Conservation (phyloP, 2,888 invertebrate species). For the Scaptomyza cyrtandrae region DNA sequence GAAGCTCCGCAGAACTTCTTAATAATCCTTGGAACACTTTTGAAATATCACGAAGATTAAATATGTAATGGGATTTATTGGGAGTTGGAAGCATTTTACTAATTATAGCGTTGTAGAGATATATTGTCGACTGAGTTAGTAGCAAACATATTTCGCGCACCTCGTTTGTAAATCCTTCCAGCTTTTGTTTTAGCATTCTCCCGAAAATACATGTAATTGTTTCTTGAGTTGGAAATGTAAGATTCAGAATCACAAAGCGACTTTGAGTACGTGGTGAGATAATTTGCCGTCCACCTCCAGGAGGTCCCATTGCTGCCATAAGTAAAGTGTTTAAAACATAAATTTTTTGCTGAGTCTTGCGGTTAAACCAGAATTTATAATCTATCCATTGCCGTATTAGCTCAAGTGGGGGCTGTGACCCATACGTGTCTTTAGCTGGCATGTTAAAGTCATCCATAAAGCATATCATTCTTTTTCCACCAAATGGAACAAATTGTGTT, state of each 20-base stretch:
- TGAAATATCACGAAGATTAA: constrained; percentile 95
- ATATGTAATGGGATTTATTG: constrained; percentile 94
- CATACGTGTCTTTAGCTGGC: constrained; percentile 95
- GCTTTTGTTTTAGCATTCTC: constrained; percentile 92
- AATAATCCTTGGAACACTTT: constrained; percentile 93
- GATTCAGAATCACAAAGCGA: constrained; percentile 90
- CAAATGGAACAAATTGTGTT: constrained; percentile 91
- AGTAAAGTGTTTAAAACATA: constrained; percentile 92
- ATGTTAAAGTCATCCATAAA: constrained; percentile 97
- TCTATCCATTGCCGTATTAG: constrained; percentile 93
- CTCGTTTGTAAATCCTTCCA: constrained; percentile 91
- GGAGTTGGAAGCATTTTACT: constrained; percentile 93
- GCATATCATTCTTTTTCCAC: constrained; percentile 92
- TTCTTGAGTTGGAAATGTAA: constrained; percentile 92
- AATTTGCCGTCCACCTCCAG: constrained; percentile 93
- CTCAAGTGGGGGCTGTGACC: constrained; percentile 95
- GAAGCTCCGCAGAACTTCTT: constrained; percentile 90
- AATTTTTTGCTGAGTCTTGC: constrained; percentile 91
- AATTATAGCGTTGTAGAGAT: constrained; percentile 90
- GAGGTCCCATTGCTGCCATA: constrained; percentile 93
- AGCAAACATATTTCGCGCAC: constrained; percentile 89
- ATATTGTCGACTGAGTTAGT: constrained; percentile 90
- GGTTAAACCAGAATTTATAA: constrained; percentile 95
- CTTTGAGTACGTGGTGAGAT: constrained; percentile 92
- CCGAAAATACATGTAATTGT: constrained; percentile 93